Percentiles rank a stretch among this genome's conserved stretches.
These are phyloP conservation scores for Beaufortia kweichowensis DNA, from an alignment of 2,113 vertebrate species.

Conservation along the genomic window DNA sequence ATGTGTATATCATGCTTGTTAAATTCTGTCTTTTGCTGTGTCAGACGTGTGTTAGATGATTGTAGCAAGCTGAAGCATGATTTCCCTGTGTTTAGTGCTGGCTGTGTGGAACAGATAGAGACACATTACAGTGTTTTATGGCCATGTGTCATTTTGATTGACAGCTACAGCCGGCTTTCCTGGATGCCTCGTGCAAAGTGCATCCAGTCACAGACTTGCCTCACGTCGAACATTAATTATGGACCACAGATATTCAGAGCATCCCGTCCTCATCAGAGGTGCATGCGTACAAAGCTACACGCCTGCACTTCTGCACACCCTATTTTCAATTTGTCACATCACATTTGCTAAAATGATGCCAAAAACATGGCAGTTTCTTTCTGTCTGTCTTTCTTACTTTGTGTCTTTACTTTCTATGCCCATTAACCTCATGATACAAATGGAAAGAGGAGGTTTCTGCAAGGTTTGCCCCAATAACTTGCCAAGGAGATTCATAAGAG, in stretches of 20 bases:
- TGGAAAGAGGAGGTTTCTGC: slow-evolving; percentile 56
- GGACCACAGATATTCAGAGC: slow-evolving; percentile 79
- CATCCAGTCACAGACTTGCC: slow-evolving; percentile 79
- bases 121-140: slow-evolving; percentile 55
- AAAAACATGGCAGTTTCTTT: slow-evolving; percentile 80
- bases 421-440: slow-evolving; percentile 71
- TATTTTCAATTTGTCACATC: slow-evolving; percentile 86
- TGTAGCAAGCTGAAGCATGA: neutral
- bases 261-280: slow-evolving; percentile 61
- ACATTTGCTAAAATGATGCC: slow-evolving; percentile 87
- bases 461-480: slow-evolving; percentile 61
- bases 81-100: neutral
- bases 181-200: slow-evolving; percentile 76
- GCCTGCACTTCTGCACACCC: slow-evolving; percentile 69
- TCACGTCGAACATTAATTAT: slow-evolving; percentile 87
- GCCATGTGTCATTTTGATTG: slow-evolving; percentile 58
- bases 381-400: slow-evolving; percentile 69
- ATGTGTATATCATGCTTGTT: neutral
- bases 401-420: slow-evolving; percentile 58
- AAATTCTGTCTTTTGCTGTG: neutral
- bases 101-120: slow-evolving; percentile 12
- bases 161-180: slow-evolving; percentile 12
- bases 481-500: slow-evolving; percentile 68
- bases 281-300: slow-evolving; percentile 30
- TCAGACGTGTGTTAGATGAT: neutral